These are phyloP conservation scores for Cydia splendana DNA, from an alignment of 1,140 invertebrate genomes.

Conservation along the genomic window DNA sequence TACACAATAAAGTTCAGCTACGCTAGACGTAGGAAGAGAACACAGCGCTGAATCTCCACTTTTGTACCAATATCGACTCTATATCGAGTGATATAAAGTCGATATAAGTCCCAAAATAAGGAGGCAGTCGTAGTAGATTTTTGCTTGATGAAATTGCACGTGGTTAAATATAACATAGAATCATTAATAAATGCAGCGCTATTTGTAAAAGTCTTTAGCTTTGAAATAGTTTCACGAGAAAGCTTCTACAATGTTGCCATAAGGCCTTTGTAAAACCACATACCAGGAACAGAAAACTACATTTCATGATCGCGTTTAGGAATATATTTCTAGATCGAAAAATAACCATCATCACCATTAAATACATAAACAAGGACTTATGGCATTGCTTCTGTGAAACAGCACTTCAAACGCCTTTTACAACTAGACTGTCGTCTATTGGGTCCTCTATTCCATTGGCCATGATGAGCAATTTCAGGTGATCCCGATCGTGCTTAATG, in stretches of 20 bases:
- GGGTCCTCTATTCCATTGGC: too few relatives aligned
- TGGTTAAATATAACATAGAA: conserved; percentile 1
- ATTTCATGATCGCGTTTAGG: too few relatives aligned
- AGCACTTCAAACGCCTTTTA: background rate
- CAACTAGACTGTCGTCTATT: background rate
- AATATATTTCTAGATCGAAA: too few relatives aligned
- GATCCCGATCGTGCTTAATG: too few relatives aligned
- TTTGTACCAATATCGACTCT: background rate
- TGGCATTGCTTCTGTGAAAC: background rate
- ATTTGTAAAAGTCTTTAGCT: background rate
- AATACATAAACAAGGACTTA: background rate
- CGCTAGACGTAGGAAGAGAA: conserved; percentile 12
- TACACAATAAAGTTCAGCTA: conserved; percentile 20
- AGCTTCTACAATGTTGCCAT: background rate
- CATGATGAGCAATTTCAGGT: too few relatives aligned
- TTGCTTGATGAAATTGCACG: conserved; percentile 19
- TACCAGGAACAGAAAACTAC: too few relatives aligned
- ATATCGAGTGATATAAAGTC: background rate
- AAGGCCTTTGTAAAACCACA: background rate
- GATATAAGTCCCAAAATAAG: conserved; percentile 19
- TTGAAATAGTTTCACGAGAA: background rate
- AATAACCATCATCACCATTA: too few relatives aligned
- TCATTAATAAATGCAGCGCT: conserved; percentile 6
- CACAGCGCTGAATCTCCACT: conserved; percentile 15
- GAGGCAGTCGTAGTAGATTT: conserved; percentile 27